Evolutionary conservation across 2,113 vertebrate genomes (phyloP).

Genomic region (Ailurus styani): DNA sequence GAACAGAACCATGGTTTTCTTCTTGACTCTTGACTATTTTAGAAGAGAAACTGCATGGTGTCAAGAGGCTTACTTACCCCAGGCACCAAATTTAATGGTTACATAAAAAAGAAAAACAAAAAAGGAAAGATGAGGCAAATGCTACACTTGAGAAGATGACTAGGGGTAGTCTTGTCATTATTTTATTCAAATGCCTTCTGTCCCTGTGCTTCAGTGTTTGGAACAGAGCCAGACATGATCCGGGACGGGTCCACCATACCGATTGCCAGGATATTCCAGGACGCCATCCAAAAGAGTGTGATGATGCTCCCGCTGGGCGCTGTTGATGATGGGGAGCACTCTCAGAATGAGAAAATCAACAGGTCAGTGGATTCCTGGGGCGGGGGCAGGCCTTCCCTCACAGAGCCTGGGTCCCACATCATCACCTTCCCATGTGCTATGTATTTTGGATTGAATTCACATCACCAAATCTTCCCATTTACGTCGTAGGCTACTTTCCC

Average conservation of each 20-base stretch:
- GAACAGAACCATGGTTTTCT: not conserved
- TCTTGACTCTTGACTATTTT: not conserved
- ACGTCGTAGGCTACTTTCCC: not conserved
- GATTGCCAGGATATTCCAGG: slow-evolving; percentile 81
- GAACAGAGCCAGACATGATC: slow-evolving; percentile 83
- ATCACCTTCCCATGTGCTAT: rapidly evolving
- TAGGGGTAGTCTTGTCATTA: not conserved
- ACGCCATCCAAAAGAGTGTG: slow-evolving; percentile 78
- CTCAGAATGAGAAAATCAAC: slow-evolving; percentile 88
- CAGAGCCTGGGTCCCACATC: rapidly evolving
- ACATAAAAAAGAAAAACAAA: not conserved
- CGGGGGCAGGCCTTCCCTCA: rapidly evolving
- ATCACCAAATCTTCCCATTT: not conserved
- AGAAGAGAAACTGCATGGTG: not conserved
- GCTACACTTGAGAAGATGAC: not conserved
- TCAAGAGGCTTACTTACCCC: not conserved
- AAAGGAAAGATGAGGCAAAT: not conserved
- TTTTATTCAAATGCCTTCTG: not conserved
- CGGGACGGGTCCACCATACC: slow-evolving; percentile 85
- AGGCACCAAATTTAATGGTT: not conserved
- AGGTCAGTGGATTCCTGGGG: slow-evolving; percentile 69
- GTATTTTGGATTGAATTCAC: not conserved
- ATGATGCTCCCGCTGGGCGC: slow-evolving; percentile 83
- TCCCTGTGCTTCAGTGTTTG: slow-evolving; percentile 81
- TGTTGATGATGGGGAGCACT: slow-evolving; percentile 82